phyloP scores from a whole-genome alignment of 2,113 vertebrate genomes.

The Cyanoderma ruficeps region DNA sequence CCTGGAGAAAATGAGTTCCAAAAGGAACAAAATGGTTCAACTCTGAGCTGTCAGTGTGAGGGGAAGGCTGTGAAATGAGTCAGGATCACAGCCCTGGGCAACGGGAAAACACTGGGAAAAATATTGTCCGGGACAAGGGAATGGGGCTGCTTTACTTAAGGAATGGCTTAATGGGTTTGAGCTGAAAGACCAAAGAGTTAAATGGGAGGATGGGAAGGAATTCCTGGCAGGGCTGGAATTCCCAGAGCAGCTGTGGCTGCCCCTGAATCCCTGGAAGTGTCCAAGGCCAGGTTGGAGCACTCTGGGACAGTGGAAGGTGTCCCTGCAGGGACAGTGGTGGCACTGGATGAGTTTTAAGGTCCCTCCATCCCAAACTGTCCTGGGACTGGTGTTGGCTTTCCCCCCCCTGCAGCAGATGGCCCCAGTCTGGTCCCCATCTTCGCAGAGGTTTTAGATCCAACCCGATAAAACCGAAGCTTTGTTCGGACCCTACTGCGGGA shows the following conservation, averaged over 20 bases:
- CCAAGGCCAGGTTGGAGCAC: background rate
- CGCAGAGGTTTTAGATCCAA: rapidly evolving
- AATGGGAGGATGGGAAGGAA: background rate
- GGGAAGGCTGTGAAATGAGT: background rate
- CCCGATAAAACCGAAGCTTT: background rate
- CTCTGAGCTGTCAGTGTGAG: background rate
- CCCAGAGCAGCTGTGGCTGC: background rate
- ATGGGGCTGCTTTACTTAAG: rapidly evolving
- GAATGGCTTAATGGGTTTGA: background rate
- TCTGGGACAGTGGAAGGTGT: background rate
- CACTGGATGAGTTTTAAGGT: no score
- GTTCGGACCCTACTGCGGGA: no score
- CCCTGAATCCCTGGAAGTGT: background rate
- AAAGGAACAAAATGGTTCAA: rapidly evolving
- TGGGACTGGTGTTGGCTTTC: background rate
- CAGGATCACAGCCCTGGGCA: background rate
- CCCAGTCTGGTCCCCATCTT: no score
- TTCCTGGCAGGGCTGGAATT: background rate
- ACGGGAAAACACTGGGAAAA: background rate
- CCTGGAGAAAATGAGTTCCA: background rate
- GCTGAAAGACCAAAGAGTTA: background rate
- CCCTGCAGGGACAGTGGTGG: background rate
- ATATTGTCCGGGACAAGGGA: background rate
- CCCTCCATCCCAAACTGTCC: background rate
- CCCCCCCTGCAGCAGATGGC: rapidly evolving